Conservation (phyloP, 2,888 invertebrate species). For the Pantelozetes paolii region DNA sequence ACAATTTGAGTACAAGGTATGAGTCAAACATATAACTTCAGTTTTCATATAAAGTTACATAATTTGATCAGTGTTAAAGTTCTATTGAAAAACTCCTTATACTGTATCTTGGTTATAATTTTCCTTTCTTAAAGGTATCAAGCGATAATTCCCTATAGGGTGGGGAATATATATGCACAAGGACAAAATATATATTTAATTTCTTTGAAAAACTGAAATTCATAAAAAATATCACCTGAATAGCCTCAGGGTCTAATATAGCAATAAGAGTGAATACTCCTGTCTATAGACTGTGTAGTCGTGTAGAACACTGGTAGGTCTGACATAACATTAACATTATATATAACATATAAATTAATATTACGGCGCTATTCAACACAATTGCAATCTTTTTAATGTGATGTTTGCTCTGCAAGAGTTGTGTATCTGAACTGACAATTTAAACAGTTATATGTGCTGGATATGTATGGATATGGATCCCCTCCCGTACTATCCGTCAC, state of each 20-base stretch:
- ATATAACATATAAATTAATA: slow-evolving; percentile 22
- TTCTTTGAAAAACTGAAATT: too few species aligned
- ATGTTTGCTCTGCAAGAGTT: background rate
- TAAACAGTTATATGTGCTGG: background rate
- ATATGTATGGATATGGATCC: slow-evolving; percentile 26
- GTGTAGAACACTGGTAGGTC: background rate
- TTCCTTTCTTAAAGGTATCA: too few species aligned
- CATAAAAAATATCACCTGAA: slow-evolving; percentile 22
- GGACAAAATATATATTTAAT: too few species aligned
- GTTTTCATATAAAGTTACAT: too few species aligned
- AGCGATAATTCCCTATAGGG: too few species aligned
- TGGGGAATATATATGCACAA: too few species aligned
- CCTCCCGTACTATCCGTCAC: background rate
- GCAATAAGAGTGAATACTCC: background rate
- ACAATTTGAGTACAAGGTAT: too few species aligned
- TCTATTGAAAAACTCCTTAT: too few species aligned
- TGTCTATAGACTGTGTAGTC: background rate
- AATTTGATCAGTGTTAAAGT: too few species aligned
- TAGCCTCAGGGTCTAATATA: slow-evolving; percentile 19
- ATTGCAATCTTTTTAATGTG: slow-evolving; percentile 13
- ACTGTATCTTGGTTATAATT: too few species aligned
- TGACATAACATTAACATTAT: background rate
- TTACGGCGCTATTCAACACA: background rate
- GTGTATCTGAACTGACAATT: background rate
- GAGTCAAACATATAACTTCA: too few species aligned